Evolutionary conservation across 2,888 invertebrate species (phyloP), one percentile per base, ranked within the genome.

Genomic region (Lacanobia oleracea): DNA sequence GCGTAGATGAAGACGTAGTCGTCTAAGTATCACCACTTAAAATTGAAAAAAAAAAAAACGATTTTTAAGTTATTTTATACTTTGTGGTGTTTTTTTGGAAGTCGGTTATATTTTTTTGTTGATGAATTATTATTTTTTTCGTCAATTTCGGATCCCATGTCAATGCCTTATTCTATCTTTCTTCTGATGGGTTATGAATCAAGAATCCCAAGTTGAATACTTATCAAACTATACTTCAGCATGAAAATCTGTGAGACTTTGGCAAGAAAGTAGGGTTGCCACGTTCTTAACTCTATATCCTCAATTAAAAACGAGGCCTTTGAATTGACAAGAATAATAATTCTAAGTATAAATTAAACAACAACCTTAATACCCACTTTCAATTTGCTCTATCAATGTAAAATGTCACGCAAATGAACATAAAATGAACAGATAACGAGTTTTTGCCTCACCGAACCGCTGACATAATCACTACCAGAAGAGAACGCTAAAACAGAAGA

Each of bases 401-500:
- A 40, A 21, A 53, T 18, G 40, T 53, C 8, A 37, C 18, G n/a
- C 18, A 76, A 68, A 73, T 61, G 16, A 40, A 21, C 21, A 48
- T 27, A 21, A 59, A 73, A 45, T 48, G 18, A 66, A 21, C 27
- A 53, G 27, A 59, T 33, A 40, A 59, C 9, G 40, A 48, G 23
- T 54, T n/a, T n/a, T 10, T 23, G 50, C 54, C 40, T 74, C 53
- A 67, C 68, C 16, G 23, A 68, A 21, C 48, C 12, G 12, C 40
- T 60, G 68, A 61, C 48, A 54, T 60, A 75, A 75, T 75, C 53
- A 23, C 57, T 27, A 9, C 21, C 18, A 53, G 62, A 37, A 27
- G 27, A 27, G 53, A 73, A 61, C 10, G 54, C n/a, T 61, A 50
- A 67, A 75, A 75, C 50, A 62, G 27, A 67, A 51, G 56, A 62